Evolutionary conservation across 2,113 vertebrate genomes (phyloP).

Genomic region (Baryphthengus martii): DNA sequence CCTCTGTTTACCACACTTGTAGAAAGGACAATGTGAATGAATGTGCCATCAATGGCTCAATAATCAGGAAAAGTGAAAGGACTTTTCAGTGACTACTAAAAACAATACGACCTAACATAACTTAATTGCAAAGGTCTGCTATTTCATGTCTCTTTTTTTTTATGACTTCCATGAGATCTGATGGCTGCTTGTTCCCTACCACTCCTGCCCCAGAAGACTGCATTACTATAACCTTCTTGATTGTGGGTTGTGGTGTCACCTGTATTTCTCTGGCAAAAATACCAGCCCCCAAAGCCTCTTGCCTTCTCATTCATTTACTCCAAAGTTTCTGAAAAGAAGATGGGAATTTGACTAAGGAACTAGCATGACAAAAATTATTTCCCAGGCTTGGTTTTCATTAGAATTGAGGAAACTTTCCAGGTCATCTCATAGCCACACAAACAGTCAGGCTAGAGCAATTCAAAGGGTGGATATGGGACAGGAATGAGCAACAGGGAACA

Average conservation of each 20-base stretch:
- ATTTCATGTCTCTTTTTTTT: background rate
- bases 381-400: background rate
- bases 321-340: background rate
- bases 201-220: background rate
- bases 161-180: background rate
- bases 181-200: background rate
- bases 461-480: background rate
- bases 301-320: background rate
- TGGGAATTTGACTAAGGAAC: background rate
- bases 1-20: background rate
- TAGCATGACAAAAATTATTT: background rate
- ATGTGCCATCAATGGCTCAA: background rate
- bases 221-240: background rate
- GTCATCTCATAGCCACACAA: background rate
- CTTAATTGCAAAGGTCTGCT: background rate
- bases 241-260: background rate
- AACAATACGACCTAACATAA: background rate
- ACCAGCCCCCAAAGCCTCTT: background rate
- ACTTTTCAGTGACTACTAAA: background rate
- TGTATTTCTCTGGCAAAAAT: background rate
- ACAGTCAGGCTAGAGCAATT: background rate
- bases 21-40: background rate
- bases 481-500: background rate
- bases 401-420: background rate
- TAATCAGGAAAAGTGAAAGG: background rate